Conservation (phyloP, 2,888 invertebrate genomes). For the Proisotoma minuta region DNA sequence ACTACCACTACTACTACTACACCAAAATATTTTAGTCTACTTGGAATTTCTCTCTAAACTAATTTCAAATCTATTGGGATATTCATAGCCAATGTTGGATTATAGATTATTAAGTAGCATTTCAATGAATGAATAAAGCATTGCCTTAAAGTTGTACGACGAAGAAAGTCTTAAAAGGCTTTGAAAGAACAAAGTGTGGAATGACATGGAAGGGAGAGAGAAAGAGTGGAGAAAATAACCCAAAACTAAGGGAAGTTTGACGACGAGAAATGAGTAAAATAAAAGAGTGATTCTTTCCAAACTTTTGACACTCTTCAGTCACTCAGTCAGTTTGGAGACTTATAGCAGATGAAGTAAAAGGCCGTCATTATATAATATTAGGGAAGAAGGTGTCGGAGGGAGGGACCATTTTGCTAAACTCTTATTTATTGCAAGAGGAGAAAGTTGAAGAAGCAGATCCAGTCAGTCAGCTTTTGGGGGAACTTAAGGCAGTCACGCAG, state of each 20-base stretch:
- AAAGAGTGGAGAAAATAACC: background rate
- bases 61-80: too few species aligned
- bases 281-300: conserved; percentile 14
- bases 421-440: conserved; percentile 10
- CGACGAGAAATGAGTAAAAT: conserved; percentile 12
- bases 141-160: too few species aligned
- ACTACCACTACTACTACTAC: too few species aligned
- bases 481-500: conserved; percentile 33
- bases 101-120: too few species aligned
- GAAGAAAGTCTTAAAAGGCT: too few species aligned
- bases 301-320: conserved; percentile 15
- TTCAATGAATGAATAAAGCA: too few species aligned
- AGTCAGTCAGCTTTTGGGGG: conserved; percentile 7
- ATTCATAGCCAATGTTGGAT: too few species aligned
- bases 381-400: background rate
- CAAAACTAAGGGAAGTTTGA: conserved; percentile 2
- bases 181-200: too few species aligned
- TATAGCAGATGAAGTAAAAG: background rate
- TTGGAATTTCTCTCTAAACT: too few species aligned
- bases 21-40: too few species aligned
- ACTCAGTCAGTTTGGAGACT: background rate
- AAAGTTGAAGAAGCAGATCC: conserved; percentile 15
- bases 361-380: conserved; percentile 10
- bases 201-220: background rate
- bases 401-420: conserved; percentile 10